A percentile compares a stretch with the other conserved stretches of the same genome.
Evolutionary conservation across 2,113 vertebrate genomes (phyloP).

Genomic region (Macquaria australasica): DNA sequence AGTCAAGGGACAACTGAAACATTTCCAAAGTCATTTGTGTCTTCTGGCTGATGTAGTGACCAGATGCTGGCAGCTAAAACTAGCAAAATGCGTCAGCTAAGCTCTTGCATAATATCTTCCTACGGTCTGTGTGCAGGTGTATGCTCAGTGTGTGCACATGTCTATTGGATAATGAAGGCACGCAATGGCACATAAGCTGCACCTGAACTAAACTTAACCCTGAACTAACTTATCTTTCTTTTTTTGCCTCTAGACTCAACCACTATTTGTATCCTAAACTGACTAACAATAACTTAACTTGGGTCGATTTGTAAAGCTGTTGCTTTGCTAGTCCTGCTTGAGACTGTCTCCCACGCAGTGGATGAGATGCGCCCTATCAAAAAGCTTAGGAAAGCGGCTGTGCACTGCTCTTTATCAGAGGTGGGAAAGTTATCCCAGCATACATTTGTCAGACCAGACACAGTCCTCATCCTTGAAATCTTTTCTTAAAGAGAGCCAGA

Average conservation of each 20-base stretch:
- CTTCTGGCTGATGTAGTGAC: neutral
- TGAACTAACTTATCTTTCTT: neutral
- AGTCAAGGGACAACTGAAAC: too few relatives aligned
- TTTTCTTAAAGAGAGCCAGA: too few relatives aligned
- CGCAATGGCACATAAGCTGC: neutral
- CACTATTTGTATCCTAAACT: neutral
- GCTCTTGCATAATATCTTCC: slow-evolving; percentile 20
- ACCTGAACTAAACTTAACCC: neutral
- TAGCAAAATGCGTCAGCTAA: slow-evolving; percentile 1
- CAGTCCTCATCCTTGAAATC: too few relatives aligned
- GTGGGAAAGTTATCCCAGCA: too few relatives aligned
- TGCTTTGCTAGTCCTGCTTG: neutral
- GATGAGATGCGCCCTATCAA: too few relatives aligned
- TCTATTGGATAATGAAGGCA: neutral
- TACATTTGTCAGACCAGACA: too few relatives aligned
- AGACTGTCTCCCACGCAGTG: too few relatives aligned
- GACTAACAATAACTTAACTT: neutral
- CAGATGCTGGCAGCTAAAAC: neutral
- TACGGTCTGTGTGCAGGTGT: neutral
- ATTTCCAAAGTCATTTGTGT: neutral
- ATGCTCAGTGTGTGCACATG: slow-evolving; percentile 4
- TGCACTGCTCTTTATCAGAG: too few relatives aligned
- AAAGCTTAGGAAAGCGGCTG: too few relatives aligned
- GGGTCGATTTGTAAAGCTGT: neutral
- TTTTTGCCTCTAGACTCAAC: neutral